Conservation (phyloP, 2,888 invertebrate genomes). For the Ormyrus thymus region DNA sequence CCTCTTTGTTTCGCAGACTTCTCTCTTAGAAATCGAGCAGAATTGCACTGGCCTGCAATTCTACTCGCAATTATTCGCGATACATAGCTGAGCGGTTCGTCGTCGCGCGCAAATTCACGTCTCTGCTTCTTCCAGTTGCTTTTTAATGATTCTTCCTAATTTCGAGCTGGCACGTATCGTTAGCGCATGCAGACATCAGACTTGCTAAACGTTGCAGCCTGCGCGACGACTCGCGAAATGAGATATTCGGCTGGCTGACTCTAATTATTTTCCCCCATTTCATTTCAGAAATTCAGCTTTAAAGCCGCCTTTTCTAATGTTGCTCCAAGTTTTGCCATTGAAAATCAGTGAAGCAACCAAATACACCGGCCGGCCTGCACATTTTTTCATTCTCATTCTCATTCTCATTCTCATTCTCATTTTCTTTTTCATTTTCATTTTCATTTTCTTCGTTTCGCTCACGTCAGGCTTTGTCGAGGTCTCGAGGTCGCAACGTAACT, state of each 20-base stretch:
- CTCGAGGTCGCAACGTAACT: slow-evolving; percentile 5
- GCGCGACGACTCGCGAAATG: slow-evolving; percentile 47
- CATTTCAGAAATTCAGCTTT: no score
- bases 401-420: neutral
- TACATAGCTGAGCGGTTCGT: no score
- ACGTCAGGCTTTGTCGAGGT: neutral
- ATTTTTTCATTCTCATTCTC: neutral
- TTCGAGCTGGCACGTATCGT: neutral
- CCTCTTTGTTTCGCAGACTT: neutral
- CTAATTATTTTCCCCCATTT: slow-evolving; percentile 65
- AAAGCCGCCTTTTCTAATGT: no score
- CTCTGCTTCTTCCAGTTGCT: neutral
- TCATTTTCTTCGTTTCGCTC: slow-evolving; percentile 1
- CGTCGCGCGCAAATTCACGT: neutral
- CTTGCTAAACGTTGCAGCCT: neutral
- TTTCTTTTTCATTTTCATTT: neutral
- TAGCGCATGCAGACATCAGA: no score
- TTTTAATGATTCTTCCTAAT: slow-evolving; percentile 7
- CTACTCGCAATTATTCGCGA: no score
- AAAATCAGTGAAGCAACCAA: no score
- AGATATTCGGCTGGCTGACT: slow-evolving; percentile 63
- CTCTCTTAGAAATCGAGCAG: no score
- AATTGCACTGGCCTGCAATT: no score
- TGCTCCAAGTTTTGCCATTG: no score
- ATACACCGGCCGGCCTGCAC: no score